Base-by-base conservation (phyloP, 2,888 invertebrate species). In the Dysmachus trigonus region DNA sequence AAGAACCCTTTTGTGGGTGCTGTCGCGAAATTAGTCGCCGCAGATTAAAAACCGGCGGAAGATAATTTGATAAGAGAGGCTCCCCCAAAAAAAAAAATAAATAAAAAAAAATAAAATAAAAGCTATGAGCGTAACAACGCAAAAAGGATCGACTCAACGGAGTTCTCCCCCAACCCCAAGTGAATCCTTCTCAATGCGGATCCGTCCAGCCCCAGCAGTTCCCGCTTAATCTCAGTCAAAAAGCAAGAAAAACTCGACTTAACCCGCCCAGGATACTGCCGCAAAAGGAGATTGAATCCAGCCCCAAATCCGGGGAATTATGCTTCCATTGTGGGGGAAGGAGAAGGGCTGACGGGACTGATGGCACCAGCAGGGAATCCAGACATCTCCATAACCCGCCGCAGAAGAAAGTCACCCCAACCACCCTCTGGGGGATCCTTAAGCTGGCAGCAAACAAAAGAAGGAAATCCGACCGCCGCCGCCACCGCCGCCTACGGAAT, bases 201-300 rank as follows among this genome's bases (percentile, higher is more conserved):
- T 18, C 18, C 47, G 47, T 18, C 47, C 47, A 47, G n/a, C 47
- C 47, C 47, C 47, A 47, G 47, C 47, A 47, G 47, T 47, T 47
- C 4, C 47, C 76, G 22, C 18, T 76, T 76, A 76, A 76, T 76
- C 38, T 76, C 76, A 35, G 76, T 76, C 76, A 76, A 76, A 47
- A 76, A 76, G 15, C 76, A 76, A 76, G 71, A 76, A 76, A 76
- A 47, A 47, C 51, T 47, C 47, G 51, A 79, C 47, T 79, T 79
- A 79, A 79, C 47, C 47, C 79, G 18, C 41, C 79, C 41, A 79
- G 35, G 47, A 38, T 18, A 22, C 41, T 18, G 18, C 77, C 77
- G 77, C 77, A 77, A 77, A 53, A 81, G 30, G 38, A 81, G 81
- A 81, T 81, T 81, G 81, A 71, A 62, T 82, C 82, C 30, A 82